Evolutionary conservation across 2,113 vertebrate species (phyloP).

Genomic region (Chascanopsetta lugubris): DNA sequence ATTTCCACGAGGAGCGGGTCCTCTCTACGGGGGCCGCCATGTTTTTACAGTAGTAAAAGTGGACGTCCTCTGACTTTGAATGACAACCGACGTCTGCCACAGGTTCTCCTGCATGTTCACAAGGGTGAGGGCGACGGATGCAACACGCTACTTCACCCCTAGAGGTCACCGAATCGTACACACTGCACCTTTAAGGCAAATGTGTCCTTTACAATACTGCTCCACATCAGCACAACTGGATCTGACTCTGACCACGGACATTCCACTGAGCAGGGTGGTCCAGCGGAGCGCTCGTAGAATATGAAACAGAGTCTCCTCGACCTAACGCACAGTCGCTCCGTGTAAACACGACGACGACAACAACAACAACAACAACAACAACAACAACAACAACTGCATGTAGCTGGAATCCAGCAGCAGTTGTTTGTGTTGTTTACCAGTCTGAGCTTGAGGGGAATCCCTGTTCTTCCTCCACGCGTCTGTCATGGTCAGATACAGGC

Average conservation of each 20-base stretch:
- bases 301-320: background rate
- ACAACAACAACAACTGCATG: background rate
- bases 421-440: background rate
- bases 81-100: too few species aligned
- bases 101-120: too few species aligned
- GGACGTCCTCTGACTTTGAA: too few species aligned
- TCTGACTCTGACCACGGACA: background rate
- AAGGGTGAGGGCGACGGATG: too few species aligned
- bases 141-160: too few species aligned
- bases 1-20: too few species aligned
- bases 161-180: too few species aligned
- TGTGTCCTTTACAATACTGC: background rate
- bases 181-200: too few species aligned
- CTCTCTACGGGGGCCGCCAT: too few species aligned
- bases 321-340: background rate
- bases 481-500: constrained; percentile 13
- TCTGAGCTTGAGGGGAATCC: constrained; percentile 16
- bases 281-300: too few species aligned
- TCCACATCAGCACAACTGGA: too few species aligned
- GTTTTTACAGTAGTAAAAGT: too few species aligned
- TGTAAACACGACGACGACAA: background rate
- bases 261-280: background rate
- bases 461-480: constrained; percentile 4
- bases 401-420: background rate
- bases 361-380: background rate